phyloP scores from a whole-genome alignment of 2,797 vertebrate species.

The Masticophis lateralis region DNA sequence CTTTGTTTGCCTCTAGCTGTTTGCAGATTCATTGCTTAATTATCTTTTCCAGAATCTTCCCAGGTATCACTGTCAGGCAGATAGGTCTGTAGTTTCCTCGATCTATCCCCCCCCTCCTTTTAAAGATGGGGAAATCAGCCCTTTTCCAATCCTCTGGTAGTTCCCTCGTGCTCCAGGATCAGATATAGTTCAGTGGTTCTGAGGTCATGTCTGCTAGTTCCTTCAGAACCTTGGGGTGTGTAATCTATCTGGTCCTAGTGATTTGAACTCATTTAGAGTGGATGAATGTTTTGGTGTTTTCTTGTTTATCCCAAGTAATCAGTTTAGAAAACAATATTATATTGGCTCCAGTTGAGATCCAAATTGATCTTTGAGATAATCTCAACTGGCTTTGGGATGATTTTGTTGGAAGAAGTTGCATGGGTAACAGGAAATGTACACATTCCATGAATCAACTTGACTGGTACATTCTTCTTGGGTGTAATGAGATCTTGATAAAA shows the following conservation, averaged over 20 bases:
- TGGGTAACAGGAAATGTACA: background rate
- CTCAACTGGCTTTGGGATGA: background rate
- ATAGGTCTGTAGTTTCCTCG: background rate
- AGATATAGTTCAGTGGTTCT: background rate
- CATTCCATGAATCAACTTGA: background rate
- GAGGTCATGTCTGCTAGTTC: background rate
- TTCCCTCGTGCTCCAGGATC: background rate
- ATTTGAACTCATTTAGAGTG: background rate
- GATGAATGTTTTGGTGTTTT: background rate
- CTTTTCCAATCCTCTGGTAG: background rate
- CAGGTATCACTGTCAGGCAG: background rate
- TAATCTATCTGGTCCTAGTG: background rate
- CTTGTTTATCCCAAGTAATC: background rate
- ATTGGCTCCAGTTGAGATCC: background rate
- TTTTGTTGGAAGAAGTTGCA: background rate
- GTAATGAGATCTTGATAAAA: slow-evolving; percentile 13
- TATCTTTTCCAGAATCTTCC: background rate
- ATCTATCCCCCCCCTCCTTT: background rate
- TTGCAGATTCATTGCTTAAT: background rate
- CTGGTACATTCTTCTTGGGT: background rate
- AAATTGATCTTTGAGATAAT: background rate
- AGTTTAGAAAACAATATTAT: background rate
- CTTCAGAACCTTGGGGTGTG: background rate
- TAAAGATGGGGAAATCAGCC: background rate
- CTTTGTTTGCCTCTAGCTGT: background rate